Evolutionary conservation across 2,888 invertebrate species (phyloP).

Genomic region (Trilocha varians): DNA sequence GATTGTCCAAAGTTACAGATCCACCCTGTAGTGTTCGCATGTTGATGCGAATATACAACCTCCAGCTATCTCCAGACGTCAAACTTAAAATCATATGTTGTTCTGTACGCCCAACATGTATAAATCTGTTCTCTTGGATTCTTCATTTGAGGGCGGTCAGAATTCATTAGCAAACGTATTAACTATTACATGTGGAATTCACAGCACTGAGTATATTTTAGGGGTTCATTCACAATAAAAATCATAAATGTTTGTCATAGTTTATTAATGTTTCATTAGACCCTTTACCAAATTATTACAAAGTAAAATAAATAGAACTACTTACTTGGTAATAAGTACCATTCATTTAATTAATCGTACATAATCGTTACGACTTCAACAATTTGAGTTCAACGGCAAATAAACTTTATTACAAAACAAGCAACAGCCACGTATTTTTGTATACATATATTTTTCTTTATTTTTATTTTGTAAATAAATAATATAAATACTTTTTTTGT

Average conservation of each 20-base stretch:
- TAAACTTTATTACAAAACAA: slow-evolving; percentile 55
- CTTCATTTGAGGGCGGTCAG: too few species aligned
- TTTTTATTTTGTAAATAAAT: slow-evolving; percentile 15
- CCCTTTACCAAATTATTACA: slow-evolving; percentile 73
- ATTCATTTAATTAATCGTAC: slow-evolving; percentile 45
- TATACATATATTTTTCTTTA: slow-evolving; percentile 32
- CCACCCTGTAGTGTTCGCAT: too few species aligned
- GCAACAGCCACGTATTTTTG: slow-evolving; percentile 49
- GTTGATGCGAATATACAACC: too few species aligned
- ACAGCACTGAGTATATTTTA: too few species aligned
- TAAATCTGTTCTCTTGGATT: too few species aligned
- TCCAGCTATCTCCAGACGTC: too few species aligned
- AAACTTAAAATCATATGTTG: too few species aligned
- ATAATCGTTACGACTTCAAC: slow-evolving; percentile 42
- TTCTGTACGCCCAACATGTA: too few species aligned
- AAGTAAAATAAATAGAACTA: slow-evolving; percentile 71
- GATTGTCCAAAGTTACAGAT: too few species aligned
- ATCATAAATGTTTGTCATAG: slow-evolving; percentile 44
- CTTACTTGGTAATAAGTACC: slow-evolving; percentile 67
- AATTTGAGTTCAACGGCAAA: slow-evolving; percentile 53
- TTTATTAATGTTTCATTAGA: slow-evolving; percentile 72
- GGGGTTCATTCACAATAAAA: neutral
- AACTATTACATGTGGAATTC: too few species aligned
- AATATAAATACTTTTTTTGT: slow-evolving; percentile 13
- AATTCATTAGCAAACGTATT: too few species aligned